A percentile compares a stretch with the other conserved stretches of the same genome.
phyloP scores from a whole-genome alignment of 2,888 invertebrate genomes.

The Drosophila differens region DNA sequence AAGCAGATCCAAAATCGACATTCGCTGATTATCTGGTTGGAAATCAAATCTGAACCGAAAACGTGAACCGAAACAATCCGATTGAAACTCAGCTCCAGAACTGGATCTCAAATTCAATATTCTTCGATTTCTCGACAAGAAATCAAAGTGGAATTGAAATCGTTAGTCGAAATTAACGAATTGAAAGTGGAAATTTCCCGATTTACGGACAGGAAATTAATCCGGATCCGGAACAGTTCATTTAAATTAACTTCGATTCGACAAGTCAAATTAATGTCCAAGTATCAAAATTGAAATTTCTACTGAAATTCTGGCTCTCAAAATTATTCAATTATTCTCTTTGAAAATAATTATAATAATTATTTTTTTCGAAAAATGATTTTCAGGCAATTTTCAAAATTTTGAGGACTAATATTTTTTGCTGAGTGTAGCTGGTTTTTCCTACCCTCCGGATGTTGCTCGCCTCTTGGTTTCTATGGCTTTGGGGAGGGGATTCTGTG shows the following conservation, averaged over 20 bases:
- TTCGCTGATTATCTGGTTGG: background rate
- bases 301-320: background rate
- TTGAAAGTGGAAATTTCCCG: no score
- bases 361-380: background rate
- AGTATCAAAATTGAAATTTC: rapidly evolving
- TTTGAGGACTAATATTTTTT: background rate
- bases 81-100: background rate
- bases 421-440: background rate
- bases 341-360: background rate
- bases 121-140: background rate
- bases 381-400: background rate
- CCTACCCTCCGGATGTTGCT: background rate
- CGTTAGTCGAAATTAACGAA: background rate
- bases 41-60: background rate
- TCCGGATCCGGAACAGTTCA: no score
- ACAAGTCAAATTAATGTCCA: background rate
- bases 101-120: background rate
- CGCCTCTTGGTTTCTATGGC: background rate
- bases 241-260: background rate
- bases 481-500: background rate
- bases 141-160: background rate
- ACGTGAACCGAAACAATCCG: background rate
- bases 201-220: no score
- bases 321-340: background rate
- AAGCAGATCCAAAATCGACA: background rate